Base-by-base conservation (phyloP, 2,888 invertebrate species). In the Lasioglossum marginatum region DNA sequence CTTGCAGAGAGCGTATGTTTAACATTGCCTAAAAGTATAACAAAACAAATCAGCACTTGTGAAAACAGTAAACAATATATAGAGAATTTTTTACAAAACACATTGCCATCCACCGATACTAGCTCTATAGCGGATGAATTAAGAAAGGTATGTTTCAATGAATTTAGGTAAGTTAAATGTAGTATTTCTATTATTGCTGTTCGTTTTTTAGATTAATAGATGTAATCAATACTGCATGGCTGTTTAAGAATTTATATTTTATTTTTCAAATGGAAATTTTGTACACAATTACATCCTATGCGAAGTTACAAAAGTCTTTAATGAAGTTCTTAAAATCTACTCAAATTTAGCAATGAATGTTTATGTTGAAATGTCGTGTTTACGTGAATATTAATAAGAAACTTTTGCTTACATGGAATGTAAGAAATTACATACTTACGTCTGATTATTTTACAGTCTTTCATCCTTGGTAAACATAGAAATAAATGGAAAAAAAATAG, bases 401-500 rank as follows among this genome's bases (percentile, higher is more conserved):
- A 27, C 66, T 43, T 74, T 34, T 31, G 27, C 37, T 23, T n/a
- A 45, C 83, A 71, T 81, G 37, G 45, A 3, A 63, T 75, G 72
- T 57, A 84, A 63, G 60, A 71, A 75, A 71, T 63, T 2, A n/a
- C 34, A 34, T 6, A 66, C 23, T 43, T 74, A 2, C 19, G 12
- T 45, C 14, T 31, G 40, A 80, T 48, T 60, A 77, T 87, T 88
- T 92, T 88, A 4, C 85, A 96, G 95, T 92, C 93, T 12, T 95
- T 95, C 84, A 89, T 95, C 57, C 91, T 96, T 12, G 93, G 92
- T 73, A 96, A 95, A 88, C 93, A 94, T 66, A 94, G 92, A 73
- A 82, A 91, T 27, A 95, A 92, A 94, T 95, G 83, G 89, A 95
- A 95, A 93, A 96, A 95, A 76, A 96, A 94, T 77, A 90, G 89